Base-by-base conservation (phyloP, 2,113 vertebrate genomes). In the Gobiocypris rarus region DNA sequence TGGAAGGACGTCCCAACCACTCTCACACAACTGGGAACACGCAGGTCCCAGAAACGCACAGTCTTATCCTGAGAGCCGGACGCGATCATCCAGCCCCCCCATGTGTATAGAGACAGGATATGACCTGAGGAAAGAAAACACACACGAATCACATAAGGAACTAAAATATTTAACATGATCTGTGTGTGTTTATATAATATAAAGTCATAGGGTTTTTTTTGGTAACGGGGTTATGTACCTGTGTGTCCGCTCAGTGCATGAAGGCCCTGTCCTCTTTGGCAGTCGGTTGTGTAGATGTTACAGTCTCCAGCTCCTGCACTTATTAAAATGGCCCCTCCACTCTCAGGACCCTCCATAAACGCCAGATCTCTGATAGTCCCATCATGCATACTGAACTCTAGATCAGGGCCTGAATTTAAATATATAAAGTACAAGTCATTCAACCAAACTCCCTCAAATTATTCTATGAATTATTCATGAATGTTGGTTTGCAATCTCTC, bases 41-140 rank as follows among this genome's bases (percentile, higher is more conserved):
- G 94, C 84, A 99, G 91, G 91, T 99, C 98, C 98, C 98, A 99
- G 89, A 99, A 99, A 75, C 98, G 95, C 86, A 99, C 97, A 0
- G 97, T 99, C 90, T 98, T 99, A 91, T 99, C 98, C 90, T 98
- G 98, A 34, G 97, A 99, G 81, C 98, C 97, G 2, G 97, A 98
- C 6, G 98, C 97, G 73, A 99, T 99, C 97, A 99, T 99, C 98
- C 98, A 99, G 83, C 98, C 97, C 3, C 97, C 97, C 98, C 98
- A 99, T 0, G 98, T 98, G 75, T 98, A 99, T 91, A 99, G 95
- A 93, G 98, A 97, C 93, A 99, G 93, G 90, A 99, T 98, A 90
- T 99, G 98, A 86, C 98, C 98, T 99, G 84, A 17, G 50, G 84
- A 26, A 26, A 87, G 76, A 83, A 41, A 59, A 73, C 65, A 85